Evolutionary conservation across 2,113 vertebrate species (phyloP).

Genomic region (Periophthalmus modestus): DNA sequence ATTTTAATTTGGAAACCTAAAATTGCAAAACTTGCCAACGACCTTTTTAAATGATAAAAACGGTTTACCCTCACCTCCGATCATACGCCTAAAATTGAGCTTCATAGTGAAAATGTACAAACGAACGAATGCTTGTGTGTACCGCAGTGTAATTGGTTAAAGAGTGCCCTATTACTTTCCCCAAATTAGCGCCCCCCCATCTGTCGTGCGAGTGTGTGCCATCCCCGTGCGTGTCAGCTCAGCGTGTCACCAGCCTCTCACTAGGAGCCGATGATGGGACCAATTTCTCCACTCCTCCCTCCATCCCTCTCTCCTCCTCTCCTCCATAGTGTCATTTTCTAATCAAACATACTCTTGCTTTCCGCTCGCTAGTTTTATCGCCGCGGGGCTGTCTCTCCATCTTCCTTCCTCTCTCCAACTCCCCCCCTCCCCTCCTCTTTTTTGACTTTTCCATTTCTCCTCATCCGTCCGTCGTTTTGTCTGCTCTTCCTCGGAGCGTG

Average conservation of each 20-base stretch:
- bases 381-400: slow-evolving; percentile 62
- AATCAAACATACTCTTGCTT: slow-evolving; percentile 88
- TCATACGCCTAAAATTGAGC: background rate
- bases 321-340: slow-evolving; percentile 78
- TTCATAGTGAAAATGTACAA: background rate
- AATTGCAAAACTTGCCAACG: background rate
- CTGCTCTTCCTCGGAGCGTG: slow-evolving; percentile 74
- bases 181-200: slow-evolving; percentile 66
- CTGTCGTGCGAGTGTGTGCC: slow-evolving; percentile 42
- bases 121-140: slow-evolving; percentile 11
- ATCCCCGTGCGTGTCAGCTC: slow-evolving; percentile 41
- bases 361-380: slow-evolving; percentile 85
- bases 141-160: slow-evolving; percentile 67
- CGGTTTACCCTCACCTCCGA: too few relatives aligned
- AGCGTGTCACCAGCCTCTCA: slow-evolving; percentile 50
- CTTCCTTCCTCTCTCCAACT: slow-evolving; percentile 16
- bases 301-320: slow-evolving; percentile 43
- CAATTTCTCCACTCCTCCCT: slow-evolving; percentile 63
- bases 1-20: background rate
- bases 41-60: background rate
- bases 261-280: slow-evolving; percentile 56
- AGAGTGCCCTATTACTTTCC: slow-evolving; percentile 67
- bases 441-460: slow-evolving; percentile 33
- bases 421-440: slow-evolving; percentile 14
- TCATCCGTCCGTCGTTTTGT: slow-evolving; percentile 38